Evolutionary conservation across 2,888 invertebrate genomes (phyloP), one percentile per base, ranked within the genome.

Genomic region (Orgyia antiqua): DNA sequence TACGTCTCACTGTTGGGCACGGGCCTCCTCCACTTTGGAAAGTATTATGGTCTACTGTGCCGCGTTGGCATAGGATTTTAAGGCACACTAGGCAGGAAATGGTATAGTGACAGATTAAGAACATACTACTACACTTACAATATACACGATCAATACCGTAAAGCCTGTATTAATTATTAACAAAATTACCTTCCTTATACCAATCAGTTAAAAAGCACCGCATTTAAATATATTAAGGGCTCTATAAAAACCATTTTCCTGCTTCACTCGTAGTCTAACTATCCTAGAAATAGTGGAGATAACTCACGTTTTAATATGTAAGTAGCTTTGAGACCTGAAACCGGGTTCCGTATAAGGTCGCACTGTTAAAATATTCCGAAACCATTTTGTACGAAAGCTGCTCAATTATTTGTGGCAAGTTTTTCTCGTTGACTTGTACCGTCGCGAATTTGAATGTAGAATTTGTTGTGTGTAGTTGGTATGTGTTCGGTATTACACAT

Each of bases 291-390:
- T 23, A 23, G 23, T 23, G 23, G 4, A 10, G 10, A 23, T 33
- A 33, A 33, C 28, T 28, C 13, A 11, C 10, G 10, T 17, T 7
- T 33, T 27, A 33, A 33, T 33, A 33, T 26, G 13, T 28, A 24
- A 33, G 10, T 9, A 27, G 19, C 5, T 13, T 4, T 12, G 27
- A 19, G 20, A 19, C 28, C 24, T 21, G 15, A 27, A 19, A 24
- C 15, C 20, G 9, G 15, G 6, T 10, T n/a, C 10, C 13, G 10
- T 9, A 12, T 12, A 13, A 7, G 13, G n/a, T 8, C 24, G 10
- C 18, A 13, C 13, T 33, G 28, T 19, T 33, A 24, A 25, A 33
- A 33, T 33, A 33, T 33, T 32, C 26, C 8, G 6, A 23, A 27
- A 18, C 17, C 31, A 24, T 32, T n/a, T 33, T 27, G 27, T 27